Conservation (phyloP, 2,797 vertebrate species). For the Cryptoprocta ferox region DNA sequence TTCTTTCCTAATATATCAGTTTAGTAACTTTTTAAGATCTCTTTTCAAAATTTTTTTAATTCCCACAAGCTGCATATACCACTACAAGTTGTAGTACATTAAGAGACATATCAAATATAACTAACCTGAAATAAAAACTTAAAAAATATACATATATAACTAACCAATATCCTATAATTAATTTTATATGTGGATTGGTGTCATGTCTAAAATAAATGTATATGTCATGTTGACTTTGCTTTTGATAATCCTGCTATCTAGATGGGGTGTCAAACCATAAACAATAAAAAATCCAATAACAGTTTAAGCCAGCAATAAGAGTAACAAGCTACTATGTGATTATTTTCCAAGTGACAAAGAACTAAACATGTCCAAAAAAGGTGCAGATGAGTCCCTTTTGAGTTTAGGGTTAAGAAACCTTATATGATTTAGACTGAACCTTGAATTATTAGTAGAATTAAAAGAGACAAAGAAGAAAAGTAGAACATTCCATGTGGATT, state of each 20-base stretch:
- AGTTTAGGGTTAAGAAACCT: background rate
- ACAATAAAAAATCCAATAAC: background rate
- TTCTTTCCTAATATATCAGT: background rate
- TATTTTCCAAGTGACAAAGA: background rate
- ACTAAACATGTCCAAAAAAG: background rate
- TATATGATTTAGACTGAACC: background rate
- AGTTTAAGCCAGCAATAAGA: background rate
- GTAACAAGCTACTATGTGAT: background rate
- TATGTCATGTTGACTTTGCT: background rate
- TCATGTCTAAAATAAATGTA: background rate
- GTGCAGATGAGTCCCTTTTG: background rate
- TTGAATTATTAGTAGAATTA: background rate
- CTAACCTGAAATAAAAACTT: background rate
- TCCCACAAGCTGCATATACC: background rate
- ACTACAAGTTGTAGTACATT: background rate
- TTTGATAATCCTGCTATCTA: background rate
- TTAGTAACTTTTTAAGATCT: background rate
- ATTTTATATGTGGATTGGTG: background rate
- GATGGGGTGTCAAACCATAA: background rate
- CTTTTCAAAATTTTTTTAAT: background rate
- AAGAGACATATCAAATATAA: background rate
- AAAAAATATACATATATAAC: background rate
- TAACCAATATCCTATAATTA: background rate
- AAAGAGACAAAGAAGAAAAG: background rate
- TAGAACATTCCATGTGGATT: background rate